These are phyloP conservation scores for Sterrhoptilus dennistouni DNA, from an alignment of 2,113 vertebrate genomes.

Conservation along the genomic window DNA sequence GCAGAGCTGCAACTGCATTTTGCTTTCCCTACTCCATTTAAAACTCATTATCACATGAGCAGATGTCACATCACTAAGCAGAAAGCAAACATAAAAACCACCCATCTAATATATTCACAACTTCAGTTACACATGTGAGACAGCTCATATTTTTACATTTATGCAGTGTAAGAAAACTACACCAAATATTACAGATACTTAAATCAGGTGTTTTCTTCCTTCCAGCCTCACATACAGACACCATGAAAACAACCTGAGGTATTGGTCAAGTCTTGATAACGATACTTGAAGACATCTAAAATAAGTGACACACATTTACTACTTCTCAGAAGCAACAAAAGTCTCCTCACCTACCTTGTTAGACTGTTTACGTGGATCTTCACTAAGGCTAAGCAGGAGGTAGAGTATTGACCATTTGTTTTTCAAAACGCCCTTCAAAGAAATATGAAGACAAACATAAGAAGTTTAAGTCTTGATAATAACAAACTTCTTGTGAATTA, in stretches of 20 bases:
- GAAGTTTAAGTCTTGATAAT: not conserved
- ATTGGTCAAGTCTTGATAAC: not conserved
- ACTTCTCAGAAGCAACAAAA: not conserved
- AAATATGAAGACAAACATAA: not conserved
- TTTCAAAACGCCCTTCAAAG: constrained; percentile 87
- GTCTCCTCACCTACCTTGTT: constrained; percentile 77
- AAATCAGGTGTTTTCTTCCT: not conserved
- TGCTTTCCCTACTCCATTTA: not conserved
- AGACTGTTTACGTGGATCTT: constrained; percentile 92
- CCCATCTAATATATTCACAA: not conserved
- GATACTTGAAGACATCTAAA: not conserved
- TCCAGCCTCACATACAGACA: not conserved
- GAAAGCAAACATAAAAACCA: not conserved
- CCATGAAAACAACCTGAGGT: not conserved
- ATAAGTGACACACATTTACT: not conserved
- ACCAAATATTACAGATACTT: not conserved
- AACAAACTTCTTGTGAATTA: not conserved
- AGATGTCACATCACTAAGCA: not conserved
- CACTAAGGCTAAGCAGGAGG: constrained; percentile 93
- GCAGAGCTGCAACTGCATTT: not conserved
- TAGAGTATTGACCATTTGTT: constrained; percentile 97
- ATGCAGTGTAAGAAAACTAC: not conserved
- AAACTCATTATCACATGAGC: not conserved
- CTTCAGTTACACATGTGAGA: not conserved
- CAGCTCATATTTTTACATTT: not conserved